phyloP scores from a whole-genome alignment of 1,140 invertebrate genomes.

The Drosophila murphyi region DNA sequence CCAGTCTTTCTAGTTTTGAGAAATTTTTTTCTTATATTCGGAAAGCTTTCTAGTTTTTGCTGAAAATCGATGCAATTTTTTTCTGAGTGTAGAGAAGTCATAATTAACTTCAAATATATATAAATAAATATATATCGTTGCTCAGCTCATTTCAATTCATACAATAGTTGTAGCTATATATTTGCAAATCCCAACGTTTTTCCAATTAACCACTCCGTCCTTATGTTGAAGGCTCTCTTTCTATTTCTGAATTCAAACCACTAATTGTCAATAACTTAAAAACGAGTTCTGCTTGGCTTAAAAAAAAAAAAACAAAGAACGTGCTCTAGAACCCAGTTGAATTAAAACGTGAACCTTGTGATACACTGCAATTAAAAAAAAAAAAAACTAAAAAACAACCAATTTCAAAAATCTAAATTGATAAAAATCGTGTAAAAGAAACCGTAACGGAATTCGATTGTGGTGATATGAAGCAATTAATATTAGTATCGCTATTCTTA shows the following conservation, averaged over 20 bases:
- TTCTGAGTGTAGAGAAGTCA: slow-evolving; percentile 1
- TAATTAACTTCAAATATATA: neutral
- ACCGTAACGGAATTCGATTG: slow-evolving; percentile 27
- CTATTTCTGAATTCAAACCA: slow-evolving; percentile 10
- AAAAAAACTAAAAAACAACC: slow-evolving; percentile 9
- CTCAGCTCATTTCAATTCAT: neutral
- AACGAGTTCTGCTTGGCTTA: slow-evolving; percentile 15
- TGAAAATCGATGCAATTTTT: too few relatives aligned
- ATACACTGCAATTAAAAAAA: slow-evolving; percentile 18
- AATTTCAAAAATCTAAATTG: slow-evolving; percentile 1
- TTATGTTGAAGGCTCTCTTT: slow-evolving; percentile 34
- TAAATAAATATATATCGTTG: neutral
- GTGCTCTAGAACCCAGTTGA: slow-evolving; percentile 21
- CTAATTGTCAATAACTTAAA: slow-evolving; percentile 29
- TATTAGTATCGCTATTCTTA: slow-evolving; percentile 44
- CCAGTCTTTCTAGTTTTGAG: too few relatives aligned
- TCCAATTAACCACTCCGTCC: slow-evolving; percentile 53
- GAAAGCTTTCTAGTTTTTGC: too few relatives aligned
- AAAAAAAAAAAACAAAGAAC: slow-evolving; percentile 13
- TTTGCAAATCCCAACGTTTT: slow-evolving; percentile 56
- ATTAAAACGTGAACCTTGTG: slow-evolving; percentile 30
- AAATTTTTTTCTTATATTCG: too few relatives aligned
- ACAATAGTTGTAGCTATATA: slow-evolving; percentile 1
- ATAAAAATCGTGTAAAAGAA: neutral
- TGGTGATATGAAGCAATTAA: slow-evolving; percentile 78